Percentiles rank a stretch among this genome's conserved stretches.
These are phyloP conservation scores for Cryptocephalus moraei DNA, from an alignment of 2,888 invertebrate species.

Conservation along the genomic window DNA sequence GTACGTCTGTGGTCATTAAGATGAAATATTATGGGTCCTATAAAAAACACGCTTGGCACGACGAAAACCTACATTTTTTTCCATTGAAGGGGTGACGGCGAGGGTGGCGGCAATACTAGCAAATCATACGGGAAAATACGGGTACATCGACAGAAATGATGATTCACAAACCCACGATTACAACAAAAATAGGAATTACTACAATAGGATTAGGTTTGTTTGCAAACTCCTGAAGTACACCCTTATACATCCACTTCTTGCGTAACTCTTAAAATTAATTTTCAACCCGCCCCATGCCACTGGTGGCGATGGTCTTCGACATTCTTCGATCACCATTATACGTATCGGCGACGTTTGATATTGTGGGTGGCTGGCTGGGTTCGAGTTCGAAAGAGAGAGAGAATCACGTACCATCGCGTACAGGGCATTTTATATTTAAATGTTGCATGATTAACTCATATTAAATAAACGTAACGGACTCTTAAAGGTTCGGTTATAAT, in stretches of 20 bases:
- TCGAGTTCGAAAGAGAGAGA: constrained; percentile 13
- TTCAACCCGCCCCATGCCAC: constrained; percentile 4
- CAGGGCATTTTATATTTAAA: constrained; percentile 41
- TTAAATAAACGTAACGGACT: constrained; percentile 40
- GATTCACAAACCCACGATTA: too few relatives aligned
- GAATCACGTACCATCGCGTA: constrained; percentile 36
- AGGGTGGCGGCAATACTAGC: not conserved
- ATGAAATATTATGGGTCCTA: constrained; percentile 11
- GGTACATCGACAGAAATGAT: too few relatives aligned
- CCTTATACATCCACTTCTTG: not conserved
- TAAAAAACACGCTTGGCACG: constrained; percentile 12
- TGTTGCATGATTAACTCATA: constrained; percentile 42
- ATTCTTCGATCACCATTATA: constrained; percentile 11
- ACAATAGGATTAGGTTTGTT: too few relatives aligned
- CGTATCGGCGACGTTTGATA: constrained; percentile 14
- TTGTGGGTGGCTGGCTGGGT: constrained; percentile 19
- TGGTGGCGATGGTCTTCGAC: constrained; percentile 4
- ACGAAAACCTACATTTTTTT: constrained; percentile 6
- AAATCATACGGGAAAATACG: too few relatives aligned
- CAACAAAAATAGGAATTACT: too few relatives aligned
- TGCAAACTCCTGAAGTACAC: too few relatives aligned
- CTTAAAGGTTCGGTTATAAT: constrained; percentile 39
- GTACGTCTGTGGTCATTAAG: constrained; percentile 12
- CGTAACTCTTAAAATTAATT: not conserved
- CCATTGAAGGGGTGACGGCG: too few relatives aligned